Evolutionary conservation across 2,888 invertebrate species (phyloP), one percentile per base, ranked within the genome.

Genomic region (Tenthredo amoena): DNA sequence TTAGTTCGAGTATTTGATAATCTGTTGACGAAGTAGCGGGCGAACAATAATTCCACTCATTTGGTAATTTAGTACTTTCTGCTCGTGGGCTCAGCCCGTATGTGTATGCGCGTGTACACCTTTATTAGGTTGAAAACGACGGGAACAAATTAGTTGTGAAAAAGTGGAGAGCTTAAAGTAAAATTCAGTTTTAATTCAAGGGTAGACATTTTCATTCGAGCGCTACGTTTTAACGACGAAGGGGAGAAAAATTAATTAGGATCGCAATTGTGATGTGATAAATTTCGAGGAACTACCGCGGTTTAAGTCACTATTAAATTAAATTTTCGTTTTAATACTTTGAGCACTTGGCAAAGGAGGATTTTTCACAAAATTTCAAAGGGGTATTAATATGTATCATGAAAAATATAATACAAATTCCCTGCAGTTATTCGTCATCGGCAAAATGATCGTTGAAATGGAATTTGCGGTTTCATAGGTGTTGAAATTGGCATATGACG

Each of bases 121-220:
- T 74, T 40, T 40, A 43, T 74, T 74, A 74, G 40, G 21, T 43
- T 74, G 1, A 9, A 26, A n/a, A 71, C 71, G 71, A 37, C 71
- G 71, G 4, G 21, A 50, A 55, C n/a, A 50, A 77, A 77, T 77
- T 77, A 21, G 31, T 55, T 50, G 31, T 47, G 50, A 77, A 77
- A 77, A 77, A 31, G 31, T 50, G 50, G 77, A 18, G 50, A 77
- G 77, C 18, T 55, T 77, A 26, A 55, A 34, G 31, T 77, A 18
- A 31, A 50, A 77, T 50, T 77, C 31, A 55, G 15, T 77, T 77
- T 77, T 77, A 50, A 50, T 77, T 77, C 77, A 55, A 55, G 77
- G 77, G 50, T 47, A 47, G 50, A 47, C 34, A 50, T 77, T 47
- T 34, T 50, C 55, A 34, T 77, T 55, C 15, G 18, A 77, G 34